Base-by-base conservation (phyloP, 2,113 vertebrate genomes). In the Mesoclemmys tuberculata region DNA sequence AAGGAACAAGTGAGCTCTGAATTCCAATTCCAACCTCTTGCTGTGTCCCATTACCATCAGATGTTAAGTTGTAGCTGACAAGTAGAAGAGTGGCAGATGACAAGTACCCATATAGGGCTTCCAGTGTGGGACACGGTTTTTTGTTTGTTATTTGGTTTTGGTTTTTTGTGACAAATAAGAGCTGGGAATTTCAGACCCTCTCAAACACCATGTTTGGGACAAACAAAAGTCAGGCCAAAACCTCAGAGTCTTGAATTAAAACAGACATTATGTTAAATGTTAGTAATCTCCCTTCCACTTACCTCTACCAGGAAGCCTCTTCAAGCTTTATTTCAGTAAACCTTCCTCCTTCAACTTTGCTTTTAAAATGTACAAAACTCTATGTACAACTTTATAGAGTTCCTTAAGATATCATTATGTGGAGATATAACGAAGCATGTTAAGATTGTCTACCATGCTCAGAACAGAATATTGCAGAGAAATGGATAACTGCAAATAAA, bases 11-110 rank as follows among this genome's bases (percentile, higher is more conserved):
- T 85, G 89, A 93, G 85, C 89, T 84, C 58, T 48, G 61, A 92
- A 61, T 84, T 97, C 88, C 91, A 95, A 96, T 93, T 96, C 82
- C 87, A 93, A 94, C 61, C 48, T 90, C 91, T 71, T 51, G 51
- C 92, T 94, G 92, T 74, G 55, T 87, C 93, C 91, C 81, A 8
- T 74, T 92, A 64, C 61, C 85, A 93, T 84, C 93, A 97, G 94
- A 93, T 96, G 93, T 89, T 94, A 92, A 93, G 82, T 90, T 58
- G 89, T 80, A 95, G 91, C 87, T 96, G 95, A 94, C 95, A 97
- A 95, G 90, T 68, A 85, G 93, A 91, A 88, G 51, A 71, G n/a
- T 38, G 92, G 90, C 94, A 97, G 94, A 97, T 93, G 93, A 93
- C 80, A 87, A 3, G 90, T 87, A 90, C 64, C 85, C 80, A 80